phyloP scores from a whole-genome alignment of 2,113 vertebrate species.

The Labrus mixtus region DNA sequence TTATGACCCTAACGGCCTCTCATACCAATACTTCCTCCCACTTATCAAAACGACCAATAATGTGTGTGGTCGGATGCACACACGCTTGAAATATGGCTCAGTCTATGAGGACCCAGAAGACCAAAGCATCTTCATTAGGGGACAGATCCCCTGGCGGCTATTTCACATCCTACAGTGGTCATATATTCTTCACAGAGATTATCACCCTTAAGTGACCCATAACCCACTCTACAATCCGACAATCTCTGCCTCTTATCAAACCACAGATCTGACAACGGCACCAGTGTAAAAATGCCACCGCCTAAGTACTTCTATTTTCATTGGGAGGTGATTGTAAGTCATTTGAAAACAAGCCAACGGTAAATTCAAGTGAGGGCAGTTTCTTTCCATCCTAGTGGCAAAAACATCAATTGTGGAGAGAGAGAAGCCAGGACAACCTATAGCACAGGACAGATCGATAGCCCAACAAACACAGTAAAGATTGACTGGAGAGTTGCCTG shows the following conservation, averaged over 20 bases:
- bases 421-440: conserved; percentile 72
- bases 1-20: conserved; percentile 35
- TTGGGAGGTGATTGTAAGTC: conserved; percentile 60
- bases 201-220: conserved; percentile 57
- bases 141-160: conserved; percentile 44
- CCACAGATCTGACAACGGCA: conserved; percentile 18
- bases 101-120: conserved; percentile 36
- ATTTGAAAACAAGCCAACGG: conserved; percentile 62
- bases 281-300: conserved; percentile 43
- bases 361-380: conserved; percentile 67
- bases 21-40: not conserved
- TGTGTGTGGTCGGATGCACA: conserved; percentile 27
- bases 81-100: conserved; percentile 36
- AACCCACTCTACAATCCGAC: conserved; percentile 33
- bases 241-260: conserved; percentile 11
- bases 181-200: conserved; percentile 54
- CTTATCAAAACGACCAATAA: conserved; percentile 25
- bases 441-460: conserved; percentile 74
- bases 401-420: conserved; percentile 67
- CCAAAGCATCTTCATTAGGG: conserved; percentile 65
- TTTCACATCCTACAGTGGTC: conserved; percentile 48
- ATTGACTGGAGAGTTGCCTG: conserved; percentile 77
- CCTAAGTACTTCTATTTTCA: conserved; percentile 60
- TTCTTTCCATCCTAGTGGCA: conserved; percentile 61
- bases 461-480: conserved; percentile 79